Evolutionary conservation across 2,888 invertebrate species (phyloP), one percentile per base, ranked within the genome.

Genomic region (Dorcus hopei): DNA sequence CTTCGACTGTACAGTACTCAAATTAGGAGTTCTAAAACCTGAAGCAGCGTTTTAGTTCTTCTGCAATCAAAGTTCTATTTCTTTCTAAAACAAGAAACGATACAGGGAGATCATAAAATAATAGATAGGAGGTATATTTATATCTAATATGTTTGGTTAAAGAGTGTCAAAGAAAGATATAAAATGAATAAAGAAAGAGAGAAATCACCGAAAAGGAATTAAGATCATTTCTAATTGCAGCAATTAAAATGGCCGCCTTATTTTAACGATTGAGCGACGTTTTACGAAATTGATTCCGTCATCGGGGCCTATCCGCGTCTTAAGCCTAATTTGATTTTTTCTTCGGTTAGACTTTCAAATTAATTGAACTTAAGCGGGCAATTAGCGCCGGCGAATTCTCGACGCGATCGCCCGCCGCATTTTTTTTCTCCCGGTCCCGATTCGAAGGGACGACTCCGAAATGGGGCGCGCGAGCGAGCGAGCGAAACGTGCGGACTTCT

Each of bases 181-280:
- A 33, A 33, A 6, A 16, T 9, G 45, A 16, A 8, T n/a, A 16
- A 45, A 45, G 23, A 16, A 19, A 23, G 45, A 45, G 23, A 9
- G n/a, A 53, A 41, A 33, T 42, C 19, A 43, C 43, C 45, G 43
- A 49, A 47, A 49, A 43, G 48, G 23, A 39, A 40, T 51, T 47
- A 38, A 50, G 56, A 59, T 59, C 52, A 58, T 61, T 61, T 52
- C 43, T 61, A 61, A 61, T 61, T 61, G 61, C 48, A 16, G 43
- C 57, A 61, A 61, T 61, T 61, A 61, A 61, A 57, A 54, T 33
- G 54, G 54, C 50, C 54, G 58, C 11, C 50, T 49, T 40, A 54
- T 51, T 45, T 53, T 49, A 58, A 54, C 54, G 58, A 58, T 58
- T 58, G 54, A 51, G 41, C 54, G 51, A 43, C 50, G 39, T 54